phyloP scores from a whole-genome alignment of 2,797 vertebrate species.

The Eulemur rubriventer region DNA sequence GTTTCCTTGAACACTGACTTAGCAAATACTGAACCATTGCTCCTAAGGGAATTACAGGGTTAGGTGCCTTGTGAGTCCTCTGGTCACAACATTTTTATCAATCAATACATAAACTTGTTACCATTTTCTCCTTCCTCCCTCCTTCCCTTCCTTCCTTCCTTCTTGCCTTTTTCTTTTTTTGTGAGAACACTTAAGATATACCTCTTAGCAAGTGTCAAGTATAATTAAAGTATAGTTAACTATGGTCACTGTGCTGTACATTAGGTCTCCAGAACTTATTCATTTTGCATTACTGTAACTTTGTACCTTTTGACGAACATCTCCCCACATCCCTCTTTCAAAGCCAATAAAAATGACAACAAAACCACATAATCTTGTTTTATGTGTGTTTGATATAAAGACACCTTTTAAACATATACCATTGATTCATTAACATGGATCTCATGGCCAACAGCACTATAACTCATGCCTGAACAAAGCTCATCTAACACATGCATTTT shows the following conservation, averaged over 20 bases:
- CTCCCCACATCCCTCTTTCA: not conserved
- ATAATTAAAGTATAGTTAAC: not conserved
- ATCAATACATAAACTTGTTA: not conserved
- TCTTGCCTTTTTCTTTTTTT: not conserved
- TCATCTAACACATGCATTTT: not conserved
- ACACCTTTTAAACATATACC: not conserved
- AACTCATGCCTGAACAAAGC: not conserved
- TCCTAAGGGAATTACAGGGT: not conserved
- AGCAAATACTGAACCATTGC: not conserved
- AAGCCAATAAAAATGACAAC: not conserved
- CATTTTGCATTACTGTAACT: not conserved
- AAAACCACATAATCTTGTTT: not conserved
- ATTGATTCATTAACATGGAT: not conserved
- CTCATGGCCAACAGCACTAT: not conserved
- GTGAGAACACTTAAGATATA: not conserved
- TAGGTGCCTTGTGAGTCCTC: not conserved
- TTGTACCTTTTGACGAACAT: not conserved
- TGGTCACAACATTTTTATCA: not conserved
- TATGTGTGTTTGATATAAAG: not conserved
- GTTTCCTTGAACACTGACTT: not conserved
- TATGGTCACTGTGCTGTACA: not conserved
- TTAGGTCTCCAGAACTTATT: not conserved
- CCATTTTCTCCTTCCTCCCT: not conserved
- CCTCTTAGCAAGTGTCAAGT: not conserved
- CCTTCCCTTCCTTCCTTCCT: not conserved